Conservation (phyloP, 92 coral and sea anemone genomes). For the Phenganax subtilis region DNA sequence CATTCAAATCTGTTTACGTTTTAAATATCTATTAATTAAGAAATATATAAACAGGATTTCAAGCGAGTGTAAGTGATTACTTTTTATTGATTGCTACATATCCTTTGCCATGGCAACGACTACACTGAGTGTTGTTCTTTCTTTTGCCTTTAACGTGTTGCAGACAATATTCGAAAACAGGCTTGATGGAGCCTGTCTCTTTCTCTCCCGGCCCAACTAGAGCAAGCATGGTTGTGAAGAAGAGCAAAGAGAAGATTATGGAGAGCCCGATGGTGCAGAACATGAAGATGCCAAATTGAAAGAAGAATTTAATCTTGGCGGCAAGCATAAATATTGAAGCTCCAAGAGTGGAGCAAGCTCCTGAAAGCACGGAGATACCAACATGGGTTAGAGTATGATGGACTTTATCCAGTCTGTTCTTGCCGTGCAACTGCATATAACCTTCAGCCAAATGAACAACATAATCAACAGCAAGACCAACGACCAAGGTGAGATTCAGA, state of each 20-base stretch:
- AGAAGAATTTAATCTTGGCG: slow-evolving; percentile 61
- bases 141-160: slow-evolving; percentile 48
- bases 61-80: too few species aligned
- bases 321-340: slow-evolving; percentile 69
- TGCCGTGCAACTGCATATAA: slow-evolving; percentile 47
- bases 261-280: slow-evolving; percentile 78
- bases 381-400: slow-evolving; percentile 62
- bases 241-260: slow-evolving; percentile 55
- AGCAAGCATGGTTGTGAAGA: slow-evolving; percentile 55
- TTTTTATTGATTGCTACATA: slow-evolving; percentile 23
- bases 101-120: slow-evolving; percentile 68
- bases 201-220: slow-evolving; percentile 63
- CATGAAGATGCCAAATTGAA: slow-evolving; percentile 70
- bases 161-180: slow-evolving; percentile 37
- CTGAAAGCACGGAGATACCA: slow-evolving; percentile 71
- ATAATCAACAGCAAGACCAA: slow-evolving; percentile 75
- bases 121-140: slow-evolving; percentile 53
- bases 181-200: slow-evolving; percentile 53
- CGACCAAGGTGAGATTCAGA: slow-evolving; percentile 71
- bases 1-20: too few species aligned
- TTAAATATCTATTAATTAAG: too few species aligned
- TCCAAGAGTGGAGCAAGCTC: slow-evolving; percentile 72
- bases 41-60: too few species aligned
- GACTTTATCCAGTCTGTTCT: slow-evolving; percentile 48
- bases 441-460: slow-evolving; percentile 79